phyloP scores from a whole-genome alignment of 2,797 vertebrate genomes.

The Galago senegalensis region DNA sequence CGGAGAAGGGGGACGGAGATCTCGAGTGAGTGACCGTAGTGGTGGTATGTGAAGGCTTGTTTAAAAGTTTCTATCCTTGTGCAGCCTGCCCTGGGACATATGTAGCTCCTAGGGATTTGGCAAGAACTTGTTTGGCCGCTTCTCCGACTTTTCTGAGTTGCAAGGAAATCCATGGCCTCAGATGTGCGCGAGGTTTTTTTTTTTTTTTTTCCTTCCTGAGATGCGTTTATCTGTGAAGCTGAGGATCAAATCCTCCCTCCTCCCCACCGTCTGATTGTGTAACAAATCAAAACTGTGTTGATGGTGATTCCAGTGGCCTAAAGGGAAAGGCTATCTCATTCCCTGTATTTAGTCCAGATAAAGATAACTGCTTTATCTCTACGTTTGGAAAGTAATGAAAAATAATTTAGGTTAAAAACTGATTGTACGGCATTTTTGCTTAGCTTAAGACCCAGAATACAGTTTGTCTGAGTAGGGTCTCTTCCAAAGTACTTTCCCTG shows the following conservation, averaged over 20 bases:
- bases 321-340: slow-evolving; percentile 68
- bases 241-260: not conserved
- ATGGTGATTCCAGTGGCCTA: slow-evolving; percentile 69
- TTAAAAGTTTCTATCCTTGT: slow-evolving; percentile 63
- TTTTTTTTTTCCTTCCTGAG: not conserved
- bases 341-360: slow-evolving; percentile 60
- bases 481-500: slow-evolving; percentile 71
- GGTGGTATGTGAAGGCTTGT: slow-evolving; percentile 62
- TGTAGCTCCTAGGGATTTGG: slow-evolving; percentile 59
- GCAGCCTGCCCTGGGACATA: slow-evolving; percentile 61
- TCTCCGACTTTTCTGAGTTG: slow-evolving; percentile 51
- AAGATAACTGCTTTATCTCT: slow-evolving; percentile 71
- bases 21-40: not conserved
- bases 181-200: slow-evolving; percentile 3
- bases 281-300: slow-evolving; percentile 75
- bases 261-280: slow-evolving; percentile 32
- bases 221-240: slow-evolving; percentile 37
- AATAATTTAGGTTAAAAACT: slow-evolving; percentile 77
- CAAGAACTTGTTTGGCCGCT: slow-evolving; percentile 72
- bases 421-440: slow-evolving; percentile 68
- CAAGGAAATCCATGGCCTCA: slow-evolving; percentile 53
- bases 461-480: slow-evolving; percentile 59
- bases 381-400: slow-evolving; percentile 63
- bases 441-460: slow-evolving; percentile 60
- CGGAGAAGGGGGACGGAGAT: not conserved